Conservation (phyloP, 2,888 invertebrate species). For the Volucella zonaria region DNA sequence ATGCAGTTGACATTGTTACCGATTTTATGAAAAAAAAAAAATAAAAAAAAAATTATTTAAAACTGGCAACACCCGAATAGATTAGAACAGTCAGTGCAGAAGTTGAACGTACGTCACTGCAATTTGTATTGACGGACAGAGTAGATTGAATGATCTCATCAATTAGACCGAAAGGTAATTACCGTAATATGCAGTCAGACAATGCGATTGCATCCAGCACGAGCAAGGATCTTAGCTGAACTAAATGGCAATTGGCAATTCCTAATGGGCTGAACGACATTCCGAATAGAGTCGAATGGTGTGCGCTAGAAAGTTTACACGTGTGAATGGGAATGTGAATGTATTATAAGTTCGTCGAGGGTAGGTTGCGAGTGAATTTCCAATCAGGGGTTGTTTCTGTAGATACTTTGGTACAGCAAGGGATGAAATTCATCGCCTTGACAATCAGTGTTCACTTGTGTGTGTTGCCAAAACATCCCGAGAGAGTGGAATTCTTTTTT, state of each 20-base stretch:
- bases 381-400: conserved; percentile 54
- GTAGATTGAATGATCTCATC: conserved; percentile 18
- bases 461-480: conserved; percentile 29
- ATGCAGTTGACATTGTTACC: conserved; percentile 81
- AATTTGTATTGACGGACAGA: neutral
- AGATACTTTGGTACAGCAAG: conserved; percentile 54
- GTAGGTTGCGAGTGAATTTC: conserved; percentile 57
- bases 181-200: conserved; percentile 39
- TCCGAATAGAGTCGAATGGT: conserved; percentile 18
- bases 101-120: conserved; percentile 10
- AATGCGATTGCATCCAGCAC: conserved; percentile 52
- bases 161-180: conserved; percentile 53
- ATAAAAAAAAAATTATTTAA: neutral
- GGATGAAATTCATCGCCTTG: conserved; percentile 30
- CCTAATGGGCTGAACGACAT: conserved; percentile 66
- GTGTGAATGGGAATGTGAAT: conserved; percentile 30
- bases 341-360: conserved; percentile 5
- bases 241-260: conserved; percentile 46
- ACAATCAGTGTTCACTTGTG: neutral
- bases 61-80: neutral
- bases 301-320: conserved; percentile 16
- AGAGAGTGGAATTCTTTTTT: conserved; percentile 20
- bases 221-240: conserved; percentile 68
- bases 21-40: no score
- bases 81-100: neutral